A percentile compares a stretch with the other conserved stretches of the same genome.
These are phyloP conservation scores for Hemiscyllium ocellatum DNA, from an alignment of 2,113 vertebrate genomes.

Conservation along the genomic window DNA sequence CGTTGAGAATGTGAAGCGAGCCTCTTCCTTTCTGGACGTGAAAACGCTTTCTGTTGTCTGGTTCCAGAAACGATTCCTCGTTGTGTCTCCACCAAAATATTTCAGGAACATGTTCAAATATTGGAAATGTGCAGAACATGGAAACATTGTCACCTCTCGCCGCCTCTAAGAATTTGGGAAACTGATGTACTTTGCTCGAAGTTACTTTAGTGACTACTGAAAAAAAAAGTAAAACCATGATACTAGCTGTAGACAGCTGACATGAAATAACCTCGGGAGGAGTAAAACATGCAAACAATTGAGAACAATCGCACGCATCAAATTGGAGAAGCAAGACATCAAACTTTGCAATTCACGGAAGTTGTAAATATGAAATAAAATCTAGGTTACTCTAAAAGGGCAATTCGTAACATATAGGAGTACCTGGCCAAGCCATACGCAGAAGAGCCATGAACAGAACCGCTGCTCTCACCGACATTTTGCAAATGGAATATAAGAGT, in stretches of 20 bases:
- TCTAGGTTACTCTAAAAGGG: not conserved
- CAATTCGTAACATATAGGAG: not conserved
- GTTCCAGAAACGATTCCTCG: not conserved
- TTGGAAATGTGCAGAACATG: not conserved
- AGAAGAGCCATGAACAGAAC: not conserved
- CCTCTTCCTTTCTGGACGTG: not conserved
- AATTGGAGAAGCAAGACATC: not conserved
- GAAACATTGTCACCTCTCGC: not conserved
- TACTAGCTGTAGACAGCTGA: too few relatives aligned
- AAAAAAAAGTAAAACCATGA: not conserved
- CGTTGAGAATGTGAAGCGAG: not conserved
- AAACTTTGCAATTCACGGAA: too few relatives aligned
- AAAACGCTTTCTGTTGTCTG: not conserved
- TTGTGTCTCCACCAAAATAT: not conserved
- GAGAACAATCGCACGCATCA: not conserved
- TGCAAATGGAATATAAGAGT: not conserved
- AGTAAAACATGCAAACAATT: not conserved
- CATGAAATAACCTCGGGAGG: too few relatives aligned
- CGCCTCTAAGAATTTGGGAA: not conserved
- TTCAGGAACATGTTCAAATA: not conserved
- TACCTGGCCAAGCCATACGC: not conserved
- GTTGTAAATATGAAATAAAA: too few relatives aligned
- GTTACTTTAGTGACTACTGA: not conserved
- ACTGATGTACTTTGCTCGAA: not conserved
- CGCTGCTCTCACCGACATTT: not conserved